Evolutionary conservation across 1,140 invertebrate genomes (phyloP).

Genomic region (Euura lappo): DNA sequence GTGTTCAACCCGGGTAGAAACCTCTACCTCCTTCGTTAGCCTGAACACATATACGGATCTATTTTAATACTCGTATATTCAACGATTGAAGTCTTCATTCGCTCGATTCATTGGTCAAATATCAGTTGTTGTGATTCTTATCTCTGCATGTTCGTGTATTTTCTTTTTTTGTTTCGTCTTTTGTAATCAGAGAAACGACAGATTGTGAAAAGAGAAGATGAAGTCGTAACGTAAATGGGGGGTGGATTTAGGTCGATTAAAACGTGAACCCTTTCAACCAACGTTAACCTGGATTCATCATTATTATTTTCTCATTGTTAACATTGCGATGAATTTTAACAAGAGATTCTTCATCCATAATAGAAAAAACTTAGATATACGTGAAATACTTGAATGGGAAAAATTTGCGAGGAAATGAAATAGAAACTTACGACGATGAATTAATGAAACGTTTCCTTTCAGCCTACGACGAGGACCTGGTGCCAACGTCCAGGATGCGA

Average conservation of each 20-base stretch:
- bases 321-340: too few species aligned
- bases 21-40: conserved; percentile 39
- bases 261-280: neutral
- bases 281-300: too few species aligned
- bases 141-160: conserved; percentile 22
- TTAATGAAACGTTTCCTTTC: conserved; percentile 45
- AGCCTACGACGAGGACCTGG: conserved; percentile 88
- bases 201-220: neutral
- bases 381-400: too few species aligned
- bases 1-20: conserved; percentile 39
- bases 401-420: too few species aligned
- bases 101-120: too few species aligned
- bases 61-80: too few species aligned
- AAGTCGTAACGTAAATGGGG: neutral
- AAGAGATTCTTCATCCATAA: too few species aligned
- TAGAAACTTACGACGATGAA: too few species aligned
- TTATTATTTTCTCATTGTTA: too few species aligned
- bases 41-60: conserved; percentile 14
- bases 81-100: too few species aligned
- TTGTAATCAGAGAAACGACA: neutral
- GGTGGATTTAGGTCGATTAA: neutral
- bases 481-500: conserved; percentile 90
- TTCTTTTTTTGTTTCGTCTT: neutral
- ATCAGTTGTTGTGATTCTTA: too few species aligned
- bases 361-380: too few species aligned